Percentiles rank a stretch among this genome's conserved stretches.
Evolutionary conservation across 1,140 invertebrate genomes (phyloP).

Genomic region (Triops longicaudatus): DNA sequence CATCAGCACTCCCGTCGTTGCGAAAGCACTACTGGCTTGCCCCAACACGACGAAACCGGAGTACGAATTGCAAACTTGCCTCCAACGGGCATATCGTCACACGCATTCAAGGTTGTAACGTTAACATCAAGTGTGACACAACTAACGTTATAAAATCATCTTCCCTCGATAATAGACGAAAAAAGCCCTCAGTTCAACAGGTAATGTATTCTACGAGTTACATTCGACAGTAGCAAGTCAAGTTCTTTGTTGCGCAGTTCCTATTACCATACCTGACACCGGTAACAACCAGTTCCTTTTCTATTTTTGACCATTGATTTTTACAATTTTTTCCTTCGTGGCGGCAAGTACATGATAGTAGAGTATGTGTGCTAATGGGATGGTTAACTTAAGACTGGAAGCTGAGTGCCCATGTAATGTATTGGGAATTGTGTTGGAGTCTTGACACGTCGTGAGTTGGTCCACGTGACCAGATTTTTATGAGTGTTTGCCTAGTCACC

Average conservation of each 20-base stretch:
- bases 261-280: too few species aligned
- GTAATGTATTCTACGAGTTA: too few species aligned
- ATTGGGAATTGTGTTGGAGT: neutral
- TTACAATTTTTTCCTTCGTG: too few species aligned
- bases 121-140: neutral
- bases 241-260: too few species aligned
- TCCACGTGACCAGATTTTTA: conserved; percentile 7
- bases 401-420: too few species aligned
- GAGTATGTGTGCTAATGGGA: too few species aligned
- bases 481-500: conserved; percentile 1
- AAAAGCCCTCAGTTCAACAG: too few species aligned
- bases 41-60: neutral
- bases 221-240: too few species aligned
- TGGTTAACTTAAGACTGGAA: too few species aligned
- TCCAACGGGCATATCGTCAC: neutral
- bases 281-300: too few species aligned
- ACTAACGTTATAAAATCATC: neutral
- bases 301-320: too few species aligned
- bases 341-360: too few species aligned
- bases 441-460: neutral
- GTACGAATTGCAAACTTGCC: neutral
- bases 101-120: neutral
- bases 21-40: neutral
- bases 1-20: neutral
- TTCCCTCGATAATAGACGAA: neutral